Evolutionary conservation across 2,888 invertebrate genomes (phyloP), one percentile per base, ranked within the genome.

Genomic region (Caenorhabditis macrosperma): DNA sequence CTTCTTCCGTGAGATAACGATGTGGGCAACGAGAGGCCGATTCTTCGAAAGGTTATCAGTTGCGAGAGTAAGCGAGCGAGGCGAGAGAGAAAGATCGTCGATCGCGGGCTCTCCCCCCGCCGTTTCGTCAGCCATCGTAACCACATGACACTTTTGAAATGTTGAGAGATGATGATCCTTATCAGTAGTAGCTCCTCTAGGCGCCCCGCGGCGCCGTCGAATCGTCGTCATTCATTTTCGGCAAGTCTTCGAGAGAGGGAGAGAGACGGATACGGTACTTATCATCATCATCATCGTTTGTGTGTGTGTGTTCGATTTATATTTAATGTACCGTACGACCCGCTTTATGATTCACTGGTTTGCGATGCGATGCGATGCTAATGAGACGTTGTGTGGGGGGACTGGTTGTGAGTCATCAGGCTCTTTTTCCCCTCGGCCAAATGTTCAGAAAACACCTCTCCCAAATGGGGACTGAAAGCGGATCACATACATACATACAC

Each of bases 1-100:
- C 55, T 55, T 66, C 54, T 55, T 35, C 38, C 20, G 17, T 46
- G 28, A 28, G 69, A 69, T 69, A 69, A 61, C 69, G 69, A 69
- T 33, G 20, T n/a, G 30, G 48, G 57, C 15, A 35, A 33, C 12
- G 50, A 20, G 48, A 57, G 41, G 68, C 35, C 68, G 41, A 61
- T 71, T 71, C 71, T 71, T 71, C 55, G 71, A 71, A 71, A 61
- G 61, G 71, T 71, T 71, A 71, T 71, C 71, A 71, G 60, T 69
- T n/a, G n/a, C n/a, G n/a, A n/a, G n/a, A n/a, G n/a, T n/a, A n/a
- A n/a, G n/a, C n/a, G n/a, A n/a, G n/a, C n/a, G n/a, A n/a, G n/a
- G n/a, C n/a, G n/a, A n/a, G n/a, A n/a, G n/a, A n/a, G n/a, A n/a
- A n/a, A n/a, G 71, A 69, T 69, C 69, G 69, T 67, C 66, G 44